Evolutionary conservation across 1,140 invertebrate species (phyloP), one percentile per base, ranked within the genome.

Genomic region (Drosophila auraria): DNA sequence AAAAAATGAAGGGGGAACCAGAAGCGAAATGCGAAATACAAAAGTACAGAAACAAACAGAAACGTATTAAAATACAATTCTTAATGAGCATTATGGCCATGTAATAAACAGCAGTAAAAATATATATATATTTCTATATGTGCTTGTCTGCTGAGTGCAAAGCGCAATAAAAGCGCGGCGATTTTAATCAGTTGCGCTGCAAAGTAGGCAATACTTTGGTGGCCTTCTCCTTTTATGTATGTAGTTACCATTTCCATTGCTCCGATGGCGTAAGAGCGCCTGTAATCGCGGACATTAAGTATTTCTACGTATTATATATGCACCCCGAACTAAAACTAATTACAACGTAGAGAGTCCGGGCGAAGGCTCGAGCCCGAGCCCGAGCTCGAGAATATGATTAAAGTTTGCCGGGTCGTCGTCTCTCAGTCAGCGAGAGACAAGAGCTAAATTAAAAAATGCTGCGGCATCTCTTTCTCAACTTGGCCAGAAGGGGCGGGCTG

Each of bases 51-150:
- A 71, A 86, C 54, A 62, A 82, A 49, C 60, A 54, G 70, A 78
- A 80, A 51, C 72, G 65, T 66, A 83, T 89, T 78, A 83, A 70
- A 89, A 87, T 89, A 82, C 70, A 81, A 90, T 89, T 78, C 73
- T 87, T 87, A 87, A 89, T 87, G 84, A 87, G 84, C 68, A 87
- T 83, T 89, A 87, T 89, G 77, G 68, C 84, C 77, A 62, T 80
- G 71, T 83, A 87, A 87, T 87, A 83, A 83, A 82, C 73, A 81
- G 66, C 66, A 80, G 64, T 70, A 71, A 80, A 76, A 73, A 82
- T 62, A 82, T 69, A 64, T 50, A 56, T 65, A 78, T 69, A 53
- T 66, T 59, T 74, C 45, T 54, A 53, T 63, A 44, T 54, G 50
- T 72, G 65, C 40, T 58, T 69, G 60, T 50, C 20, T 56, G 54